Evolutionary conservation across 2,797 vertebrate genomes (phyloP), one percentile per base, ranked within the genome.

Genomic region (Pipistrellus kuhlii): DNA sequence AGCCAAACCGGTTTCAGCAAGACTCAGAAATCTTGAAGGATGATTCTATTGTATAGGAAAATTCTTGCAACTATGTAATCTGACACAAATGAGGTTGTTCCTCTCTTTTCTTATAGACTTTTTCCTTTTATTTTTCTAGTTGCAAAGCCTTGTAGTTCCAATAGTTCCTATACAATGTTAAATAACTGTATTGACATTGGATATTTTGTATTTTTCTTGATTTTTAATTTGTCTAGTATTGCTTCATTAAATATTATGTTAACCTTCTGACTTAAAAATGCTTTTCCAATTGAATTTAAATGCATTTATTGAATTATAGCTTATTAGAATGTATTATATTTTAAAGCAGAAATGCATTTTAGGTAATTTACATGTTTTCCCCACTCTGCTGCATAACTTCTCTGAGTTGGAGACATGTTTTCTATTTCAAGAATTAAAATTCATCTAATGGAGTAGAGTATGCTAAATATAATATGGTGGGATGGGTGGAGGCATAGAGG

Each of bases 281-380:
- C 35, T 35, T 66, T 85, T 48, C 2, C 5, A 75, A 23, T 21
- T 71, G 5, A 21, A 69, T 91, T 87, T 32, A 82, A 85, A 87
- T 90, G 3, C 1, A 62, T 69, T 85, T 69, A 62, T 30, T 53
- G 8, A 90, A 48, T 88, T 68, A 82, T 12, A 88, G 13, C 1
- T 30, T 85, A 68, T 68, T 68, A 57, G 71, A 84, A 81, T 14
- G 32, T 75, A n/a, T 30, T 51, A 15, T 25, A 69, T 73, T 82
- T 88, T 69, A 75, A 92, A 88, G 77, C 13, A 85, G 32, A 78
- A 91, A 51, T 77, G 11, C 12, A 55, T 14, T 51, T 55, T 85
- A 32, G 35, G 30, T 27, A 73, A 73, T 80, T 71, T 25, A 75
- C 81, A 48, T 48, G 0, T 2, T 30, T 85, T 66, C 44, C 4